Base-by-base conservation (phyloP, 1,140 invertebrate genomes). In the Schlechtendalia chinensis region DNA sequence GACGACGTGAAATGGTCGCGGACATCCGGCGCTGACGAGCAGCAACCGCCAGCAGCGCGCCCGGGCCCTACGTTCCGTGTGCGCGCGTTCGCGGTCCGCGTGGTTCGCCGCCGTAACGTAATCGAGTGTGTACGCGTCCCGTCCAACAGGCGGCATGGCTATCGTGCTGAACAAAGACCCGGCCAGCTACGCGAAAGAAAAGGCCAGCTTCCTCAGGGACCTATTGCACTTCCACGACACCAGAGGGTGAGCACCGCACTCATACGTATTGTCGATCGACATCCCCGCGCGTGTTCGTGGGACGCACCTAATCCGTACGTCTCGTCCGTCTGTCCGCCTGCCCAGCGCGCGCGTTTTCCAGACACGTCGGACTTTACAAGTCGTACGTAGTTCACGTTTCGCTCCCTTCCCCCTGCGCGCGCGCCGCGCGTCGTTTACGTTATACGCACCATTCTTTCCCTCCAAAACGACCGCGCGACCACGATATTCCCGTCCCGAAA, bases 211-310 rank as follows among this genome's bases (percentile, higher is more conserved):
- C 87, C 86, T 94, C 82, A 90, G 91, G 83, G 93, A 94, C 84
- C 87, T 95, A 82, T 89, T 90, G 83, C 92, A 93, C 84, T 95
- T 95, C 85, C 94, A 95, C 86, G 91, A 93, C 81, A 90, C 90
- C 82, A 90, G 93, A 87, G 93, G 93, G 93, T 96, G 87, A 90
- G 89, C 59, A 56, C 19, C 5, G 2, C n/a, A n/a, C n/a, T n/a
- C n/a, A n/a, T n/a, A 17, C 2, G 61, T 10, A 32, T 19, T 5
- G 19, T 5, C 63, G 11, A 1, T 59, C 8, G 27, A 32, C 2
- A 8, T 6, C 1, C 10, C 22, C 12, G 22, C 22, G 2, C 22
- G 22, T 24, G 4, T 59, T 10, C 0, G 32, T 39, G 32, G 32
- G 32, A 39, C 8, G 8, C 8, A 19, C 16, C 19, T 54, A 19